Conservation (phyloP, 53 echinoderm and acorn worm species). For the Paelopatides confundens region DNA sequence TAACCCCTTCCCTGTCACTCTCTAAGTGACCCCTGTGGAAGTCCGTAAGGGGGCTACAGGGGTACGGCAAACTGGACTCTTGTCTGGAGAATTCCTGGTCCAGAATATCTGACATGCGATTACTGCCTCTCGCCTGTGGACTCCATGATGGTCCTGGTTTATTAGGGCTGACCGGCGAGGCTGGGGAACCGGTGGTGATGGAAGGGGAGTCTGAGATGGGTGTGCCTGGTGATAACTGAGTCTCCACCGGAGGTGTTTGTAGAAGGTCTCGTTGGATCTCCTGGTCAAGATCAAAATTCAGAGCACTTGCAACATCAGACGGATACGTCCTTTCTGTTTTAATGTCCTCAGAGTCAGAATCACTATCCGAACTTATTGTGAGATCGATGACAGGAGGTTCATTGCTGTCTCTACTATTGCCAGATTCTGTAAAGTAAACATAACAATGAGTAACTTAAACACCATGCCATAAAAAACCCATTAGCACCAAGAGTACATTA, state of each 20-base stretch:
- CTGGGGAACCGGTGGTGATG: conserved; percentile 25
- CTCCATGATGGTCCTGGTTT: conserved; percentile 19
- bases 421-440: background rate
- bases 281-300: conserved; percentile 34
- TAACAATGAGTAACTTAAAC: background rate
- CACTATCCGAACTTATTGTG: background rate
- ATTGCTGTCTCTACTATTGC: conserved; percentile 20
- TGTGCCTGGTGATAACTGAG: background rate
- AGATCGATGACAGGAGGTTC: conserved; percentile 15
- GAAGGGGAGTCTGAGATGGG: conserved; percentile 39
- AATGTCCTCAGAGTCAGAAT: conserved; percentile 21
- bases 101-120: background rate
- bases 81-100: conserved; percentile 6
- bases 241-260: conserved; percentile 23
- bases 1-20: conserved; percentile 26
- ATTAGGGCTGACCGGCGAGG: conserved; percentile 10
- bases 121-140: background rate
- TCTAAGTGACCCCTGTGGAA: conserved; percentile 25
- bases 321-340: background rate
- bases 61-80: conserved; percentile 22
- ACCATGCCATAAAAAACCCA: background rate
- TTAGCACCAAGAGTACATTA: no score
- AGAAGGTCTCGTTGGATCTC: conserved; percentile 46
- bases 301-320: background rate
- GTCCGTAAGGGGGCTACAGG: conserved; percentile 24